These are phyloP conservation scores for Anthopleura sola DNA, from an alignment of 64 coral and sea anemone species.

Conservation along the genomic window DNA sequence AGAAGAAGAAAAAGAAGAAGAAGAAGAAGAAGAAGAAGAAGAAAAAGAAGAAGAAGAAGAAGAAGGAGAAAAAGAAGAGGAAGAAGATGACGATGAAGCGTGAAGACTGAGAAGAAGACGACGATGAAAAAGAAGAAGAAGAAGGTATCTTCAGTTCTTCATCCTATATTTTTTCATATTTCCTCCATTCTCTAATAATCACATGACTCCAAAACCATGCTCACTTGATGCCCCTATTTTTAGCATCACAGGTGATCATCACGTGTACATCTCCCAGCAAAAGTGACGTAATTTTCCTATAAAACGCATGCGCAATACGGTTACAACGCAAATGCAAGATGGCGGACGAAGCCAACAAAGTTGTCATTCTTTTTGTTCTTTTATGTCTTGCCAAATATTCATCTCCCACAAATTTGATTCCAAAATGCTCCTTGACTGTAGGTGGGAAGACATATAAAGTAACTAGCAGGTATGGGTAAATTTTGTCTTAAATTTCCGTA, in stretches of 20 bases:
- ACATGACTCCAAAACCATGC: not conserved
- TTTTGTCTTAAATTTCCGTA: not conserved
- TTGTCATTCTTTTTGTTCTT: not conserved
- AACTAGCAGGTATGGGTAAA: constrained; percentile 21
- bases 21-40: too few relatives aligned
- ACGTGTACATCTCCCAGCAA: not conserved
- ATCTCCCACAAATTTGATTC: not conserved
- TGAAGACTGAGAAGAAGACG: too few relatives aligned
- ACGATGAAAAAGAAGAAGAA: too few relatives aligned
- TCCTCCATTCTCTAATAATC: too few relatives aligned
- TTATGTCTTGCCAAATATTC: not conserved
- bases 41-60: too few relatives aligned
- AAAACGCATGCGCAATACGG: constrained; percentile 18
- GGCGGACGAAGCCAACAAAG: constrained; percentile 41
- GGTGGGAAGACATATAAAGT: constrained; percentile 24
- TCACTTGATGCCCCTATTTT: not conserved
- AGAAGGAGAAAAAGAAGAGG: too few relatives aligned
- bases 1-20: too few relatives aligned
- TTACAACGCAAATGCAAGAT: constrained; percentile 51
- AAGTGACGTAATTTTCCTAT: not conserved
- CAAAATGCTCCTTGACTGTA: constrained; percentile 37
- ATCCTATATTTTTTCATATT: too few relatives aligned
- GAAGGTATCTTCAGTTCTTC: too few relatives aligned
- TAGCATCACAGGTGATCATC: constrained; percentile 14
- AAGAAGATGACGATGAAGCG: too few relatives aligned